Evolutionary conservation across 2,888 invertebrate species (phyloP), one percentile per base, ranked within the genome.

Genomic region (Cryptus viduatorius): DNA sequence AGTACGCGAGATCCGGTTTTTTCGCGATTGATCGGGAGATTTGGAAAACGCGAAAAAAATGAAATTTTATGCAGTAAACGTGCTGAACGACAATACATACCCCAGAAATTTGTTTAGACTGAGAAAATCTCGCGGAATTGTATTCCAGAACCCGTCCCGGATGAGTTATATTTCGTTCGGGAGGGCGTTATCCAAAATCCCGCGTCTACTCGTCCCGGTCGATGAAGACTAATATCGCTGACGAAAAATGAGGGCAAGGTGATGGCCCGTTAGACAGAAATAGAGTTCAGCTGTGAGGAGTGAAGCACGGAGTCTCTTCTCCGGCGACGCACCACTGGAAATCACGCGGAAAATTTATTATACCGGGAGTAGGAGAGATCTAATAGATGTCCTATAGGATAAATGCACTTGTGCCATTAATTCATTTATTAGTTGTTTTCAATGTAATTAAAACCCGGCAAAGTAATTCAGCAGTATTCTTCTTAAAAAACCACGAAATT

Each of bases 201-300:
- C 78, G n/a, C 46, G 65, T 76, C 71, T 68, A 56, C 75, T 75
- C 44, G 68, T 73, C 68, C 44, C 78, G 82, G 67, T 71, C 82
- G 85, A 86, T 83, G 78, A 81, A 76, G 82, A 86, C 83, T 85
- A 83, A 83, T 86, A 86, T 80, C 80, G 78, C 65, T 31, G 44
- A 75, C 65, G 31, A 56, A 78, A 86, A 86, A 86, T 83, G 76
- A 81, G 87, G 84, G 73, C 86, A 87, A 87, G 87, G 87, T 86
- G 87, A 87, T 87, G 87, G 87, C 82, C 81, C 87, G 82, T 86
- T 67, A 72, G 86, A 86, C 86, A 71, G 65, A 87, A 87, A 87
- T 87, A 87, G 87, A 77, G 82, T 79, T 79, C 46, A 73, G 77
- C 84, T 79, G 83, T 75, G 81, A 79, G 83, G 84, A 84, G 79